Evolutionary conservation across 2,797 vertebrate species (phyloP).

Genomic region (Tadarida brasiliensis): DNA sequence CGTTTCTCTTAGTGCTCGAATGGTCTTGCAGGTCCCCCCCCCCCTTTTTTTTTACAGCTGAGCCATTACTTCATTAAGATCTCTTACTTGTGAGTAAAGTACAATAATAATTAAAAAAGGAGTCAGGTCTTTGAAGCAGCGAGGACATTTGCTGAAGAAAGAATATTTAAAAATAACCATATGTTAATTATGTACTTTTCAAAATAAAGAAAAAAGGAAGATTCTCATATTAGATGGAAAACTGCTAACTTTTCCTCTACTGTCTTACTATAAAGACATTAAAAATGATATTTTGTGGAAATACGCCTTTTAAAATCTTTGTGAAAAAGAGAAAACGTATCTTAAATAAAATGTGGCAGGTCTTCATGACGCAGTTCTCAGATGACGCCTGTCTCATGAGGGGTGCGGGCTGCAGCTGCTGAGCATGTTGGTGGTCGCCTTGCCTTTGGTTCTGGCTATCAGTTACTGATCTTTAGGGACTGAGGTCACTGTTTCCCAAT

Average conservation of each 20-base stretch:
- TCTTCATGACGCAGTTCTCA: conserved; percentile 16
- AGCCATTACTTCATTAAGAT: conserved; percentile 60
- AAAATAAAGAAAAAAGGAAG: background rate
- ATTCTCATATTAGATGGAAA: conserved; percentile 21
- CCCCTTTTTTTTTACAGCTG: background rate
- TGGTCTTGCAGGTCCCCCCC: background rate
- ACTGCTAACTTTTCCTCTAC: background rate
- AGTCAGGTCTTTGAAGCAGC: background rate
- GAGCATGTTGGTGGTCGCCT: conserved; percentile 21
- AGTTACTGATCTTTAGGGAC: conserved; percentile 58
- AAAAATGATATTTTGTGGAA: conserved; percentile 2
- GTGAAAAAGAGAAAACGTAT: conserved; percentile 32
- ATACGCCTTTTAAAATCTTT: conserved; percentile 4
- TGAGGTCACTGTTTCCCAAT: conserved; percentile 40
- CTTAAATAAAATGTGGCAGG: background rate
- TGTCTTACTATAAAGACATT: conserved; percentile 19
- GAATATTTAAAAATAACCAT: conserved; percentile 40
- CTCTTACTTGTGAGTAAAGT: conserved; percentile 27
- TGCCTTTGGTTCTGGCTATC: conserved; percentile 57
- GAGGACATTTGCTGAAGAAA: background rate
- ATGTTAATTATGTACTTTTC: background rate
- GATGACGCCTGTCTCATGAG: background rate
- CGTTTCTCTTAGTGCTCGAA: background rate
- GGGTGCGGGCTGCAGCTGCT: conserved; percentile 44
- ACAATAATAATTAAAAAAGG: background rate